phyloP scores from a whole-genome alignment of 1,140 invertebrate genomes.

The Drosophila sturtevanti region DNA sequence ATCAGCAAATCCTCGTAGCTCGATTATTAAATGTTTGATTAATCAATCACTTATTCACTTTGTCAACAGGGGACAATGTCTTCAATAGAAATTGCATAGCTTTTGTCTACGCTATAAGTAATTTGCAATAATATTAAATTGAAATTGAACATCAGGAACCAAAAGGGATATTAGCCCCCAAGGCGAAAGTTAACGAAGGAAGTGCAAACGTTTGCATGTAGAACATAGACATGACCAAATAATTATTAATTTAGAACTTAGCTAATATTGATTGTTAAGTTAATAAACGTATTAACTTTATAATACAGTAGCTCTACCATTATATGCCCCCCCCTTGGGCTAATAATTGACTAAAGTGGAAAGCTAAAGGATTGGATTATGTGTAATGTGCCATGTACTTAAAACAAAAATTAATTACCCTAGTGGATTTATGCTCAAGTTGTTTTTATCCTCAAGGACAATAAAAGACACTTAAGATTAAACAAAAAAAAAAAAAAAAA shows the following conservation, averaged over 20 bases:
- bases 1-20: no score
- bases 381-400: slow-evolving; percentile 37
- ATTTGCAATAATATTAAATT: slow-evolving; percentile 19
- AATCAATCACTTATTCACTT: neutral
- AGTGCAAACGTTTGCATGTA: neutral
- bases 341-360: slow-evolving; percentile 9
- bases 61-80: neutral
- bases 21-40: neutral
- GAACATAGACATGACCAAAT: neutral
- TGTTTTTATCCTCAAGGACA: slow-evolving; percentile 6
- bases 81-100: neutral
- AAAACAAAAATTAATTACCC: slow-evolving; percentile 61
- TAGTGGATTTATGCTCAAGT: slow-evolving; percentile 13
- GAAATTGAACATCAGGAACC: neutral
- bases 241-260: slow-evolving; percentile 37
- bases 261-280: slow-evolving; percentile 31
- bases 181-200: slow-evolving; percentile 4
- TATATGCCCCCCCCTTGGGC: neutral
- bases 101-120: no score
- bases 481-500: slow-evolving; percentile 17
- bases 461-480: slow-evolving; percentile 68
- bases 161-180: slow-evolving; percentile 18
- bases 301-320: neutral
- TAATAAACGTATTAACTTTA: slow-evolving; percentile 2
- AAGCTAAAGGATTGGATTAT: slow-evolving; percentile 20